Evolutionary conservation across 2,797 vertebrate genomes (phyloP).

Genomic region (Podarcis siculus): DNA sequence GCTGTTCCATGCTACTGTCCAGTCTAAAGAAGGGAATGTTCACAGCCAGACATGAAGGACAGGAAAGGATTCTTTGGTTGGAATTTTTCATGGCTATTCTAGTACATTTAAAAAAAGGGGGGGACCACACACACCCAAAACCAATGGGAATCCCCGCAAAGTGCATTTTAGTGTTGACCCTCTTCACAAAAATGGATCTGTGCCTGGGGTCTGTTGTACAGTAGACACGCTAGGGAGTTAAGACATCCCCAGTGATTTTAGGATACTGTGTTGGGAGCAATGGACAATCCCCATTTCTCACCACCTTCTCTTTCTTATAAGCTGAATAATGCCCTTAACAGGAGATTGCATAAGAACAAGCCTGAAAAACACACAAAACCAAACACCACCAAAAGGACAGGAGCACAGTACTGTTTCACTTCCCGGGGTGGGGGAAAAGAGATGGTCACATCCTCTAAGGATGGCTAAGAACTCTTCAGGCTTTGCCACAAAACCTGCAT

Average conservation of each 20-base stretch:
- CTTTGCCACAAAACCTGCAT: background rate
- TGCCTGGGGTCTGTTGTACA: constrained; percentile 16
- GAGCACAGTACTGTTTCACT: accelerated
- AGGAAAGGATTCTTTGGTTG: constrained; percentile 34
- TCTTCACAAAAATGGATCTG: background rate
- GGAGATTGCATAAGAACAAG: accelerated
- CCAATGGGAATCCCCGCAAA: constrained; percentile 5
- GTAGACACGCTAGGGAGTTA: background rate
- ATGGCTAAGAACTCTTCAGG: accelerated
- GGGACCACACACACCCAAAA: background rate
- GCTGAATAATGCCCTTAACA: constrained; percentile 21
- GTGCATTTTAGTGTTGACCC: constrained; percentile 48
- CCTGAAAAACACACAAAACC: background rate
- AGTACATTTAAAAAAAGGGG: background rate
- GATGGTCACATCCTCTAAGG: accelerated
- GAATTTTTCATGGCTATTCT: constrained; percentile 42
- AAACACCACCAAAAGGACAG: background rate
- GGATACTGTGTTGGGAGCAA: constrained; percentile 4
- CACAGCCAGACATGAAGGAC: background rate
- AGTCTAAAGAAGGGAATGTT: constrained; percentile 32
- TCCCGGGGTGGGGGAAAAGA: accelerated
- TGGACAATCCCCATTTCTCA: background rate
- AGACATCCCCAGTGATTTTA: background rate
- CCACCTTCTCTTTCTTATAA: background rate
- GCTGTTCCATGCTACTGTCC: background rate